These are phyloP conservation scores for Gymnocephalus cernua DNA, from an alignment of 2,113 vertebrate species.

Conservation along the genomic window DNA sequence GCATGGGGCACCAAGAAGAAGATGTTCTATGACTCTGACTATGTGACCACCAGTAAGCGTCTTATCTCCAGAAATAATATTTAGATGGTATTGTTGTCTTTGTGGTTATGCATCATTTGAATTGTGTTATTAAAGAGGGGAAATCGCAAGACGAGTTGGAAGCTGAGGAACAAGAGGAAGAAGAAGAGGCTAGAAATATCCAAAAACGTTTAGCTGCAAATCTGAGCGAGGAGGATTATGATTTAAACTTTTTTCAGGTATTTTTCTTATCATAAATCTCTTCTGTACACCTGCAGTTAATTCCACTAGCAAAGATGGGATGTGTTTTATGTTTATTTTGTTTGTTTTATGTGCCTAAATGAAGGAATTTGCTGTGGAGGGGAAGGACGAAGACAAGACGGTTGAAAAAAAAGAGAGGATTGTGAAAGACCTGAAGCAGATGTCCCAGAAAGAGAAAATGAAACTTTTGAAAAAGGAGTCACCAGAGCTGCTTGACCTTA, in stretches of 20 bases:
- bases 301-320: not conserved
- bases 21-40: slow-evolving; percentile 92
- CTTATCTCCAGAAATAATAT: not conserved
- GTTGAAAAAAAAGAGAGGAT: slow-evolving; percentile 85
- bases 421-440: slow-evolving; percentile 89
- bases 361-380: slow-evolving; percentile 81
- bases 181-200: slow-evolving; percentile 93
- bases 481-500: slow-evolving; percentile 94
- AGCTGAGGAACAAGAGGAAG: slow-evolving; percentile 92
- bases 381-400: slow-evolving; percentile 55
- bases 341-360: slow-evolving; percentile 7
- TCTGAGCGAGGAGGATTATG: slow-evolving; percentile 94
- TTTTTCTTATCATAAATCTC: not conserved
- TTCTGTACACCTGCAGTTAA: not conserved
- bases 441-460: slow-evolving; percentile 93
- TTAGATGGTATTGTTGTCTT: not conserved
- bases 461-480: slow-evolving; percentile 95
- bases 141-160: slow-evolving; percentile 87
- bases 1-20: slow-evolving; percentile 94
- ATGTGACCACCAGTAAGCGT: slow-evolving; percentile 78
- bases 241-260: slow-evolving; percentile 90
- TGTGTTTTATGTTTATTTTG: not conserved
- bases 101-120: not conserved
- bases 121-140: slow-evolving; percentile 73
- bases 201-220: slow-evolving; percentile 89